Conservation (phyloP, 2,797 vertebrate genomes). For the Mergus octosetaceus region DNA sequence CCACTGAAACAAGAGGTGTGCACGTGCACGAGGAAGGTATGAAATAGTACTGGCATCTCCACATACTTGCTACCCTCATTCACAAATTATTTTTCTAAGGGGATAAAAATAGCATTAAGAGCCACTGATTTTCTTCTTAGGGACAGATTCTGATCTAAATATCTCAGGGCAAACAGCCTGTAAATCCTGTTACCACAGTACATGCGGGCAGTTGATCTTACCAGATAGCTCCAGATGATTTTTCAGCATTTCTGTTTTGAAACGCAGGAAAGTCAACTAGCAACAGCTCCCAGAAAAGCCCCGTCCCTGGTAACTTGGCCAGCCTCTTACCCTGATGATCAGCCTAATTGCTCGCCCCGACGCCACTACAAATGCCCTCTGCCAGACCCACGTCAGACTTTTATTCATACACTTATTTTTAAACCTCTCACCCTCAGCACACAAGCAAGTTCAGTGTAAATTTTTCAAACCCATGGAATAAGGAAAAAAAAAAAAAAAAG, state of each 20-base stretch:
- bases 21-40: fast-evolving
- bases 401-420: neutral
- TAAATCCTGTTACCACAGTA: neutral
- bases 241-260: neutral
- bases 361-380: neutral
- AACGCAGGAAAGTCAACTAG: neutral
- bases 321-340: neutral
- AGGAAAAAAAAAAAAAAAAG: neutral
- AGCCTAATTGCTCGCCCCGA: neutral
- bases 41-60: neutral
- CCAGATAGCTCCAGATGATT: neutral
- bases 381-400: neutral
- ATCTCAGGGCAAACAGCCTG: neutral
- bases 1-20: fast-evolving
- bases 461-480: neutral
- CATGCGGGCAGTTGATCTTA: neutral
- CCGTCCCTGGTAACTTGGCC: fast-evolving
- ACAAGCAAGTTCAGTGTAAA: neutral
- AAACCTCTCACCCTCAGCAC: neutral
- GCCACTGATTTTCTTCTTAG: neutral
- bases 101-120: neutral
- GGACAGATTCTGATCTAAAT: neutral
- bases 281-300: neutral
- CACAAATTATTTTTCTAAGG: neutral
- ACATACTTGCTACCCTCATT: neutral